These are phyloP conservation scores for Lepas anatifera DNA, from an alignment of 2,888 invertebrate genomes.

Conservation along the genomic window DNA sequence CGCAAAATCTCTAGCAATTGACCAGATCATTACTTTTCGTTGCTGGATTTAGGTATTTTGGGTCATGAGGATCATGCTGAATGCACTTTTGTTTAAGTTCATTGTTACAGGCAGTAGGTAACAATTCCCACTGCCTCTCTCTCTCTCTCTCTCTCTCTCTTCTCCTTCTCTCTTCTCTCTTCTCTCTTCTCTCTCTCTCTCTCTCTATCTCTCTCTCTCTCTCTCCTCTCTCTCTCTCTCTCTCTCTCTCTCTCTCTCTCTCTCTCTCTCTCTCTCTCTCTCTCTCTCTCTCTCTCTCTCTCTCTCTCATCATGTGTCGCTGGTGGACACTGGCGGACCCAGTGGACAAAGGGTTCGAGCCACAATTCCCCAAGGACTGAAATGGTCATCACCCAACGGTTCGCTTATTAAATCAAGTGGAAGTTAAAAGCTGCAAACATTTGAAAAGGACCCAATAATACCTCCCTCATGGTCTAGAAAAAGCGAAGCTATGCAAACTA, in stretches of 20 bases:
- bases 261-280: neutral
- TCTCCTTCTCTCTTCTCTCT: neutral
- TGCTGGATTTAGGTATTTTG: no score
- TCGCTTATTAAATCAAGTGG: no score
- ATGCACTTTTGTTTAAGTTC: no score
- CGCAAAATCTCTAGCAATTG: no score
- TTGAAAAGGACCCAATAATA: neutral
- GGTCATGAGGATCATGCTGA: no score
- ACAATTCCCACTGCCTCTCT: neutral
- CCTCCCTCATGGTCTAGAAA: neutral
- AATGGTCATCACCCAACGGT: neutral
- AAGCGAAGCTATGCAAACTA: no score
- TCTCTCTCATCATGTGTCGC: constrained; percentile 1
- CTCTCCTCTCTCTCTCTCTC: neutral
- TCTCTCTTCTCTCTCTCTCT: neutral
- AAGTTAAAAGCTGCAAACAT: no score
- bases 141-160: neutral
- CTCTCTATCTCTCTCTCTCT: neutral
- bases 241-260: constrained; percentile 1
- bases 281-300: constrained; percentile 2
- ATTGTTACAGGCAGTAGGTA: no score
- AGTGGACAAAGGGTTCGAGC: no score
- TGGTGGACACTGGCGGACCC: no score
- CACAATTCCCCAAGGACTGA: no score
- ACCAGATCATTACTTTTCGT: no score